Evolutionary conservation across 2,888 invertebrate species (phyloP).

Genomic region (Poecilobothrus nobilitatus): DNA sequence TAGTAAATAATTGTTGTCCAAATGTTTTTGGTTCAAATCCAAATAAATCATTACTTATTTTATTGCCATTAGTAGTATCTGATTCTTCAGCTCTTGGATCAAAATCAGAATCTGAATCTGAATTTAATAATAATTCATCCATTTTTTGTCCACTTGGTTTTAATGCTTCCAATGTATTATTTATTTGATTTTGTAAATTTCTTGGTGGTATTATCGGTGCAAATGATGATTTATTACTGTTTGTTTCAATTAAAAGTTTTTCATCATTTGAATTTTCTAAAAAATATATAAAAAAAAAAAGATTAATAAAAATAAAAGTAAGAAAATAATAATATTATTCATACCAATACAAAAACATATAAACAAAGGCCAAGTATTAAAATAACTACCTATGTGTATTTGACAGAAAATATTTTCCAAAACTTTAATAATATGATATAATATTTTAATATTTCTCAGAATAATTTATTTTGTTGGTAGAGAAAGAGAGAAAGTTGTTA

Average conservation of each 20-base stretch:
- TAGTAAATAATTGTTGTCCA: constrained; percentile 45
- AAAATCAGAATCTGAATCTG: constrained; percentile 77
- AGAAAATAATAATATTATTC: no score
- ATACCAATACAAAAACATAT: no score
- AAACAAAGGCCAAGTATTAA: no score
- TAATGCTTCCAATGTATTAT: constrained; percentile 46
- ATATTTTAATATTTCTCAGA: no score
- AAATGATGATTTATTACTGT: constrained; percentile 34
- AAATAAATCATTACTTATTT: constrained; percentile 40
- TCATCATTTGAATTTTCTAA: constrained; percentile 33
- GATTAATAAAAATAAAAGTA: no score
- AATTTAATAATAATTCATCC: constrained; percentile 65
- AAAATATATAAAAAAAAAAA: constrained; percentile 13
- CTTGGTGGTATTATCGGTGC: constrained; percentile 43
- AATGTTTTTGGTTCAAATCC: constrained; percentile 43
- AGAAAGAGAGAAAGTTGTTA: no score
- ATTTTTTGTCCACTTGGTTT: constrained; percentile 66
- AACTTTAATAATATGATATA: no score
- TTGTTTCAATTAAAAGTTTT: constrained; percentile 41
- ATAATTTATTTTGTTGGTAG: no score
- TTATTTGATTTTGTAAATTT: constrained; percentile 47
- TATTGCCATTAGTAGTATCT: constrained; percentile 38
- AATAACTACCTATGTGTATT: no score
- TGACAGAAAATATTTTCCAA: no score
- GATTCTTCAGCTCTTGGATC: constrained; percentile 78